phyloP scores from a whole-genome alignment of 2,888 invertebrate genomes.

The Andrena flavipes region DNA sequence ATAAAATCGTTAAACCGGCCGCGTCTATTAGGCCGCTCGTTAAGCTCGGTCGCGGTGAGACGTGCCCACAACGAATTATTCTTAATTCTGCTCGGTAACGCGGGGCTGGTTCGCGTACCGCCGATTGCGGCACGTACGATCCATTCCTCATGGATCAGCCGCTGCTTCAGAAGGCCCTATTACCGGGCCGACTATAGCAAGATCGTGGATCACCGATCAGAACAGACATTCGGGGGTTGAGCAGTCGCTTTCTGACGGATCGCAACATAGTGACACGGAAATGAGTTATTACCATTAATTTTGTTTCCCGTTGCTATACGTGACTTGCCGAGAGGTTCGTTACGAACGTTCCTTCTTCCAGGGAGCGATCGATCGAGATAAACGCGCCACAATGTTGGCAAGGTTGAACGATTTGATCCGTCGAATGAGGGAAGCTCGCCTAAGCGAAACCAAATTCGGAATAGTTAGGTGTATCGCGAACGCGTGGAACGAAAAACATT shows the following conservation, averaged over 20 bases:
- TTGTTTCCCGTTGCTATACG: slow-evolving; percentile 14
- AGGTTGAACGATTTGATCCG: no score
- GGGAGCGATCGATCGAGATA: not conserved
- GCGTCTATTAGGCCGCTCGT: slow-evolving; percentile 14
- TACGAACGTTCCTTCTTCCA: not conserved
- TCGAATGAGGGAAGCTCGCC: no score
- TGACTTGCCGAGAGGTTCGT: not conserved
- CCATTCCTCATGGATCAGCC: slow-evolving; percentile 62
- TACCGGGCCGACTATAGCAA: slow-evolving; percentile 47
- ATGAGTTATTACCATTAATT: slow-evolving; percentile 54
- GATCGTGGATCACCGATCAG: slow-evolving; percentile 44
- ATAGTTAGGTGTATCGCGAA: no score
- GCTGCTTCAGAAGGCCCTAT: slow-evolving; percentile 68
- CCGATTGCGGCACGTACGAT: slow-evolving; percentile 57
- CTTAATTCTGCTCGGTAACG: not conserved
- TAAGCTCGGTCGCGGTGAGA: slow-evolving; percentile 3
- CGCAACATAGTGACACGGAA: slow-evolving; percentile 47
- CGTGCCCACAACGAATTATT: slow-evolving; percentile 6
- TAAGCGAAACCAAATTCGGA: no score
- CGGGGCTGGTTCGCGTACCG: slow-evolving; percentile 14
- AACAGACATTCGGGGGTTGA: slow-evolving; percentile 48
- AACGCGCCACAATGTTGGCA: no score
- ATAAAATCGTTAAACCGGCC: slow-evolving; percentile 43
- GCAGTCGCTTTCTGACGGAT: slow-evolving; percentile 35
- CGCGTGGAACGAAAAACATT: no score